These are phyloP conservation scores for Varanus komodoensis DNA, from an alignment of 2,113 vertebrate genomes.

Conservation along the genomic window DNA sequence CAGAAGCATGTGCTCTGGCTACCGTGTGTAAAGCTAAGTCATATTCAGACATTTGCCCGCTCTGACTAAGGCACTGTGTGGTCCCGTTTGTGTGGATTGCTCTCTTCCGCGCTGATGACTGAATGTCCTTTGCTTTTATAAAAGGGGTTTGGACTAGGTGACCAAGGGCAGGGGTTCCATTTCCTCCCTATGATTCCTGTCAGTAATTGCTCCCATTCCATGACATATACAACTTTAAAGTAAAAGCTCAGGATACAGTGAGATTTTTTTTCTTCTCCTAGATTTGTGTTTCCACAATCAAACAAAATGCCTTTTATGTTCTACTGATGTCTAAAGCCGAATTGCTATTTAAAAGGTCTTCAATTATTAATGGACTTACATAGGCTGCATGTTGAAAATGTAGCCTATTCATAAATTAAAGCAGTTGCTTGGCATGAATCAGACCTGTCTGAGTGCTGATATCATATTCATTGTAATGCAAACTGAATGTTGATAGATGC, in stretches of 20 bases:
- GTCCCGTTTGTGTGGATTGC: neutral
- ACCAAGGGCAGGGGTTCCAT: neutral
- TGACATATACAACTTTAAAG: neutral
- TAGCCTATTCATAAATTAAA: slow-evolving; percentile 61
- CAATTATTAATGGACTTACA: slow-evolving; percentile 59
- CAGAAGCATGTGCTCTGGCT: neutral
- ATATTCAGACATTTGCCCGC: neutral
- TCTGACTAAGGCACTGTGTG: neutral
- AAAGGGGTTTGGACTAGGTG: neutral
- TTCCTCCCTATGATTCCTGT: neutral
- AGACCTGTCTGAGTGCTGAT: slow-evolving; percentile 23
- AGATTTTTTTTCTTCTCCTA: neutral
- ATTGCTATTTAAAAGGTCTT: slow-evolving; percentile 48
- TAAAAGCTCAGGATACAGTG: neutral
- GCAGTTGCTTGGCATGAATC: slow-evolving; percentile 41
- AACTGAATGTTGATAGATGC: slow-evolving; percentile 25
- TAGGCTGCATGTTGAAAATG: slow-evolving; percentile 48
- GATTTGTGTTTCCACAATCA: slow-evolving; percentile 24
- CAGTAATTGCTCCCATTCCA: neutral
- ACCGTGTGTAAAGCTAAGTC: neutral
- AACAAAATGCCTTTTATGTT: slow-evolving; percentile 48
- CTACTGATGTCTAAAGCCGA: slow-evolving; percentile 60
- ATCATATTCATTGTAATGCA: slow-evolving; percentile 40
- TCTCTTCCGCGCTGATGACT: neutral
- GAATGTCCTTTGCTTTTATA: neutral